Base-by-base conservation (phyloP, 2,888 invertebrate species). In the Tryphoninae sp. region DNA sequence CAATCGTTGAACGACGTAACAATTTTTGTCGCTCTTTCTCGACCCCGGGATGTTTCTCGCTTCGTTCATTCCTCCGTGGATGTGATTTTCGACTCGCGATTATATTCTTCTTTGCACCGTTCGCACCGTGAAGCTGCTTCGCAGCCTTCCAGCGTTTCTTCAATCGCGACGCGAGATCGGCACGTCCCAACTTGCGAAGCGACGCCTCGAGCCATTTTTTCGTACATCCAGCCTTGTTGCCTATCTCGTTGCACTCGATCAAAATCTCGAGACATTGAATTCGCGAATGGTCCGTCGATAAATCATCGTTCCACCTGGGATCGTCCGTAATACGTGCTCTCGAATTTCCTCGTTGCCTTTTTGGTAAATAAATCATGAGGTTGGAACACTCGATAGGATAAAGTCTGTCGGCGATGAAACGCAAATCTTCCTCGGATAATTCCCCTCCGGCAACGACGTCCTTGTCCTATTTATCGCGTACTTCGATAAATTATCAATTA, bases 301-400 rank as follows among this genome's bases (percentile, higher is more conserved):
- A 72, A 45, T 75, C 64, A 40, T 78, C 78, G 16, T 59, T 76
- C 61, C 13, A 59, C 22, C 26, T 13, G 7, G 8, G 33, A 13
- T 22, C 55, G 51, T 53, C 53, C 45, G 4, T 62, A 9, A 6
- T 19, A 13, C 22, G 22, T n/a, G 42, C 49, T 65, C 72, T 77
- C 19, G 8, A 11, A n/a, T 7, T 62, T 23, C 55, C 40, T 13
- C 61, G 19, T 19, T 19, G 22, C 61, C 22, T 51, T 2, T 9
- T 53, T 11, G 77, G 68, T 42, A 81, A 55, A 76, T 64, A 55
- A 42, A 16, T 81, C 33, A 81, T 40, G 49, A 84, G 73, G 61
- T 79, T 77, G 11, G 75, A 68, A 76, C 84, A 84, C 65, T 84
- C 84, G 19, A 51, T 67, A 8, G 84, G 81, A 40, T 81, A 81